These are phyloP conservation scores for Luffia ferchaultella DNA, from an alignment of 2,888 invertebrate species.

Conservation along the genomic window DNA sequence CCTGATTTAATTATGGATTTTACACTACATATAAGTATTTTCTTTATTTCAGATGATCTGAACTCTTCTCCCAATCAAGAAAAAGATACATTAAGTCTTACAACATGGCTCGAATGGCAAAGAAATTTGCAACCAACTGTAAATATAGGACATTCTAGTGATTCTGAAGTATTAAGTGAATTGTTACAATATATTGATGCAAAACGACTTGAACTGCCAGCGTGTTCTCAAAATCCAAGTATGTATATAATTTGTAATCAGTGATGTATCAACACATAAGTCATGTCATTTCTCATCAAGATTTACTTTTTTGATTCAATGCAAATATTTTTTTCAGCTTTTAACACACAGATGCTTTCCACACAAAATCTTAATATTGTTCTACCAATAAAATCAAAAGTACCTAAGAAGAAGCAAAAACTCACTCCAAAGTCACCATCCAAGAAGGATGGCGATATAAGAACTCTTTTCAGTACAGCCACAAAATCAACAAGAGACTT, in stretches of 20 bases:
- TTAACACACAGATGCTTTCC: constrained; percentile 26
- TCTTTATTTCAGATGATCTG: constrained; percentile 21
- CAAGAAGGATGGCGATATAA: constrained; percentile 61
- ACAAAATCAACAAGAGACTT: constrained; percentile 55
- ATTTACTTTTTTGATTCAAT: too few relatives aligned
- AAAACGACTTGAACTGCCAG: constrained; percentile 50
- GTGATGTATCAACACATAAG: too few relatives aligned
- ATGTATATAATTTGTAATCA: too few relatives aligned
- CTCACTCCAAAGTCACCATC: constrained; percentile 26
- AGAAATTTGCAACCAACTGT: constrained; percentile 47
- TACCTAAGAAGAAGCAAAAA: constrained; percentile 34
- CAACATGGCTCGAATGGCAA: constrained; percentile 54
- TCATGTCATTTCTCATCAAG: too few relatives aligned
- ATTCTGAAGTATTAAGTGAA: constrained; percentile 44
- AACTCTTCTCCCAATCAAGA: constrained; percentile 8
- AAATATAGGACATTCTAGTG: constrained; percentile 48
- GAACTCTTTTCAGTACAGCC: constrained; percentile 57
- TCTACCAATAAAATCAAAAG: constrained; percentile 27
- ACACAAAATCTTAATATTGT: constrained; percentile 19
- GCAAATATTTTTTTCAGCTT: constrained; percentile 34
- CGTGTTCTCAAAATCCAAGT: constrained; percentile 45
- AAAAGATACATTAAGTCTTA: constrained; percentile 22
- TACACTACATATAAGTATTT: background rate
- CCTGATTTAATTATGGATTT: too few relatives aligned
- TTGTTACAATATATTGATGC: constrained; percentile 56